Evolutionary conservation across 2,888 invertebrate genomes (phyloP), one percentile per base, ranked within the genome.

Genomic region (Neoaliturus tenellus): DNA sequence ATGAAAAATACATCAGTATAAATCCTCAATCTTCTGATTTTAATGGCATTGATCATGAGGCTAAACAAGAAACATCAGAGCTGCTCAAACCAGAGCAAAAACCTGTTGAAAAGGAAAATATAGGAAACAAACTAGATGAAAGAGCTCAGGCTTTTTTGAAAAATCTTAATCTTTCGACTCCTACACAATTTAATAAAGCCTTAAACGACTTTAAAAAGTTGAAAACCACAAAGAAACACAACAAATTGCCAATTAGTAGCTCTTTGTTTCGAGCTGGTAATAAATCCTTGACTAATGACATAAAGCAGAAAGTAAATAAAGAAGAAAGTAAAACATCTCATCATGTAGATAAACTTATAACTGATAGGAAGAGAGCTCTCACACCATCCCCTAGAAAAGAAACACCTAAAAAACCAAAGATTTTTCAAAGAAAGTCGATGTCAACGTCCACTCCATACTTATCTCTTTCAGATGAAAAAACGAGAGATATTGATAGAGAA

Each of bases 401-500:
- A 28, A 55, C 78, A 1, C 31, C 31, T 31, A 78, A 78, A 78
- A 78, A 55, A 33, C 2, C 23, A 3, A 78, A 55, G 31, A 0
- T 1, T 55, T 20, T 17, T 3, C 2, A 31, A 6, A 35, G 8
- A 1, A 20, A 10, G 20, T 35, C 78, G 6, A 55, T 78, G 0
- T 10, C 33, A 33, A 55, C 78, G 8, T 78, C 78, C 17, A 78
- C 78, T n/a, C 78, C 78, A 5, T 75, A 20, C 2, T 44, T 44
- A 48, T 10, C 25, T 17, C 2, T 20, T 71, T 39, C 33, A 67
- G 17, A 31, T n/a, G 31, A 4, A 8, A n/a, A n/a, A n/a, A n/a
- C n/a, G n/a, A n/a, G n/a, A n/a, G n/a, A n/a, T n/a, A n/a, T n/a
- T n/a, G n/a, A n/a, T n/a, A n/a, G n/a, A n/a, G n/a, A n/a, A n/a